Percentiles rank a stretch among this genome's conserved stretches.
Conservation (phyloP, 1,140 invertebrate species). For the Steinernema khuongi region DNA sequence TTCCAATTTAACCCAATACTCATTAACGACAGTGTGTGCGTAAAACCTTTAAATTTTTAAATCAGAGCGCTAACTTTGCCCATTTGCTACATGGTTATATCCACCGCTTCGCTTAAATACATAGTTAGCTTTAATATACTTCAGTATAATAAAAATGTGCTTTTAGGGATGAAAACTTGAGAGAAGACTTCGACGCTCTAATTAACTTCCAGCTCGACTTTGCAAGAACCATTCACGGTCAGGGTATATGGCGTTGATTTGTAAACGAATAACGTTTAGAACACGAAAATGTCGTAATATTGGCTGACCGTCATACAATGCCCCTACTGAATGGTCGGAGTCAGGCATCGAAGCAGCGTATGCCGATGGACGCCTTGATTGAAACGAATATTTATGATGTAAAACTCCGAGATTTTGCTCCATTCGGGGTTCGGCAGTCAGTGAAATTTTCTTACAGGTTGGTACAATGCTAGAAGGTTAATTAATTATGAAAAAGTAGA, state of each 20-base stretch:
- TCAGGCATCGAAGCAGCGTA: conserved; percentile 38
- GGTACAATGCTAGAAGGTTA: too few relatives aligned
- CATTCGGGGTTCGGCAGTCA: conserved; percentile 37
- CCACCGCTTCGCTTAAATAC: too few relatives aligned
- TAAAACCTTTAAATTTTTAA: too few relatives aligned
- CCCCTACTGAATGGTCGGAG: conserved; percentile 47
- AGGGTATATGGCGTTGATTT: conserved; percentile 1
- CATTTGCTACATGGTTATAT: too few relatives aligned
- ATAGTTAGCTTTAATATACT: too few relatives aligned
- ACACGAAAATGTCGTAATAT: conserved; percentile 51
- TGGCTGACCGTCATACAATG: conserved; percentile 52
- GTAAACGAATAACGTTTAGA: conserved; percentile 33
- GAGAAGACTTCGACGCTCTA: conserved; percentile 48
- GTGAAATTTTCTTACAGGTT: conserved; percentile 51
- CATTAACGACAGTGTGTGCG: too few relatives aligned
- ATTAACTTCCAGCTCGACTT: conserved; percentile 48
- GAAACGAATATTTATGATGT: conserved; percentile 48
- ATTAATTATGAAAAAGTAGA: too few relatives aligned
- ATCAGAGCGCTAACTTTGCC: too few relatives aligned
- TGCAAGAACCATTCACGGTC: conserved; percentile 47
- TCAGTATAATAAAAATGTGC: too few relatives aligned
- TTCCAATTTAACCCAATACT: conserved; percentile 4
- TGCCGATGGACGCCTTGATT: conserved; percentile 45
- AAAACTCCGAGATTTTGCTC: conserved; percentile 49
- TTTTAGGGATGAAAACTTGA: conserved; percentile 49